These are phyloP conservation scores for Apodemia hepburni DNA, from an alignment of 2,888 invertebrate genomes.

Conservation along the genomic window DNA sequence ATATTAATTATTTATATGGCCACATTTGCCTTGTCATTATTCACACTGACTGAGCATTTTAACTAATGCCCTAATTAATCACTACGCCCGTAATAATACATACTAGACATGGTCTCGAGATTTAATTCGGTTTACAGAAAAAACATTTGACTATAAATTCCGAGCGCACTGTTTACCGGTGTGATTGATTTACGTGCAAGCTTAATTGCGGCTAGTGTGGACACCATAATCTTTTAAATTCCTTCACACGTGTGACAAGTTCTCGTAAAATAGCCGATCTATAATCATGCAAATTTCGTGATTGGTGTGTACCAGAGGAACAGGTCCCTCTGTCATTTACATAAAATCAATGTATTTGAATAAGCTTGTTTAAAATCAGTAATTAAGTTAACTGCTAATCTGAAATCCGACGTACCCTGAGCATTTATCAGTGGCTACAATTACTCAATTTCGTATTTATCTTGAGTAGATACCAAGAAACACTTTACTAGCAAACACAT, in stretches of 20 bases:
- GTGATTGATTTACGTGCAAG: conserved; percentile 6
- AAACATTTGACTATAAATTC: neutral
- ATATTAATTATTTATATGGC: no score
- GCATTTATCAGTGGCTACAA: neutral
- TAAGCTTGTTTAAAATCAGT: conserved; percentile 3
- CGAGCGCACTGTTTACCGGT: neutral
- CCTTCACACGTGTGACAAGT: conserved; percentile 11
- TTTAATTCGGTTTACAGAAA: neutral
- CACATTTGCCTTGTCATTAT: no score
- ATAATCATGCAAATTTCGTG: conserved; percentile 14
- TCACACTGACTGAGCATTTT: no score
- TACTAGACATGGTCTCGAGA: neutral
- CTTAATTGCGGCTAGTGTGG: conserved; percentile 1
- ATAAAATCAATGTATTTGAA: conserved; percentile 10
- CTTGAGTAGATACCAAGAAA: neutral
- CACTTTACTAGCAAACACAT: neutral
- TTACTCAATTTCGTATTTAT: neutral
- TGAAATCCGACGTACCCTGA: neutral
- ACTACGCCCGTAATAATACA: neutral
- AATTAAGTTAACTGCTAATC: conserved; percentile 12
- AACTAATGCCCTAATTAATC: neutral
- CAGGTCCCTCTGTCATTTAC: conserved; percentile 2
- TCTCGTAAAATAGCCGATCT: conserved; percentile 5
- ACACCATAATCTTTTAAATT: conserved; percentile 3
- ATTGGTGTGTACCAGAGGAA: neutral